A percentile compares a stretch with the other conserved stretches of the same genome.
Conservation (phyloP, 2,113 vertebrate genomes). For the Clarias macrocephalus region DNA sequence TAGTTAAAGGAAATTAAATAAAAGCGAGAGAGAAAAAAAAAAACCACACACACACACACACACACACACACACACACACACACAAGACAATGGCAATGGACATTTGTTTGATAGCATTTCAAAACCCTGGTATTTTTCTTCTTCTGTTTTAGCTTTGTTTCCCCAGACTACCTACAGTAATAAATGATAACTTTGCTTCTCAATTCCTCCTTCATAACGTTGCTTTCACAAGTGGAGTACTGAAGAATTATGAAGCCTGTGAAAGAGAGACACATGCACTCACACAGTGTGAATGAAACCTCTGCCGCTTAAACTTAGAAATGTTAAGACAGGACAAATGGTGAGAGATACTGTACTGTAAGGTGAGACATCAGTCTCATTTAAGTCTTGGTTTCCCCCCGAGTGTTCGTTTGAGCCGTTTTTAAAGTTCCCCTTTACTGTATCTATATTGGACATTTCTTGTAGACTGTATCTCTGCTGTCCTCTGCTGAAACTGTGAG, state of each 20-base stretch:
- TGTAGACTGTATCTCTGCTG: background rate
- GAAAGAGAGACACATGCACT: background rate
- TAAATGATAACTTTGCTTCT: background rate
- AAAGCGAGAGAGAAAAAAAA: no score
- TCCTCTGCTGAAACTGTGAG: slow-evolving; percentile 2
- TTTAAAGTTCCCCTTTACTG: background rate
- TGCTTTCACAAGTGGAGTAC: background rate
- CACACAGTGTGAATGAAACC: background rate
- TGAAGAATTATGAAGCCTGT: background rate
- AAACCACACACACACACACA: no score
- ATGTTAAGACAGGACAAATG: background rate
- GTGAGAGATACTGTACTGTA: no score
- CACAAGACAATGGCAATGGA: background rate
- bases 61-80: no score
- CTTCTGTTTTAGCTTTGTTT: background rate
- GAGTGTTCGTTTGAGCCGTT: background rate
- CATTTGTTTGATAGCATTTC: background rate
- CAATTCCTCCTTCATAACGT: background rate
- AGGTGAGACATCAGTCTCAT: background rate
- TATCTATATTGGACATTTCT: background rate
- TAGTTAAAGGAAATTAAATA: background rate
- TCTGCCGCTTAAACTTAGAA: background rate
- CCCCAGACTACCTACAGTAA: background rate
- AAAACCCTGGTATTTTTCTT: background rate
- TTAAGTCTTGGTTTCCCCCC: background rate